Base-by-base conservation (phyloP, 2,888 invertebrate species). In the Lamellibrachia columna region DNA sequence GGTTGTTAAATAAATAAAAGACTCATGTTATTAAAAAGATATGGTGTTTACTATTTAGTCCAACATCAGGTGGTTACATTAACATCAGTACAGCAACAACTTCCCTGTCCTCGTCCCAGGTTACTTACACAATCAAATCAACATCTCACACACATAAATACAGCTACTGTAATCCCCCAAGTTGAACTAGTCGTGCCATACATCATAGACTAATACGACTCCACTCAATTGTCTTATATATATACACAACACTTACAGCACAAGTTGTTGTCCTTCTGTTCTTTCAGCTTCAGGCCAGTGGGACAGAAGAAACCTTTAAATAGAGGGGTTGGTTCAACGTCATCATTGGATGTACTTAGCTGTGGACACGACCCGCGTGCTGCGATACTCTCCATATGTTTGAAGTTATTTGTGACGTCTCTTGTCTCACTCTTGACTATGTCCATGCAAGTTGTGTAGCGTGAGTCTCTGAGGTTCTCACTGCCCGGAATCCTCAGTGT, bases 401-500 rank as follows among this genome's bases (percentile, higher is more conserved):
- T 75, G 75, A 75, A 75, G 75, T 22, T 6, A 75, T 15, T 15
- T 75, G 4, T 3, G 6, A 75, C 1, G n/a, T n/a, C 3, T 75
- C 75, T 75, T 75, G 75, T 75, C 1, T 75, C 22, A 22, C 6
- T 11, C 75, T 75, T 22, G 15, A 75, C 22, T 75, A 75, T 22
- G 75, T n/a, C 22, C 75, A 75, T 75, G 75, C 75, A 75, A 75
- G 75, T 75, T 75, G 75, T 75, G 75, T 75, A 75, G 22, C n/a
- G 75, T 22, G 75, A 75, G 75, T 75, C 75, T 22, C 22, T 75
- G 75, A 75, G 75, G 22, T 11, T 22, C 6, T 75, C 75, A n/a
- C 75, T 75, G 75, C 4, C 22, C n/a, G 75, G 22, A 75, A 75
- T 75, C 22, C 75, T 75, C 75, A 75, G 1, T 75, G 75, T 22